Percentiles rank a stretch among this genome's conserved stretches.
phyloP scores from a whole-genome alignment of 2,888 invertebrate species.

The Brachynemurus nebulosus region DNA sequence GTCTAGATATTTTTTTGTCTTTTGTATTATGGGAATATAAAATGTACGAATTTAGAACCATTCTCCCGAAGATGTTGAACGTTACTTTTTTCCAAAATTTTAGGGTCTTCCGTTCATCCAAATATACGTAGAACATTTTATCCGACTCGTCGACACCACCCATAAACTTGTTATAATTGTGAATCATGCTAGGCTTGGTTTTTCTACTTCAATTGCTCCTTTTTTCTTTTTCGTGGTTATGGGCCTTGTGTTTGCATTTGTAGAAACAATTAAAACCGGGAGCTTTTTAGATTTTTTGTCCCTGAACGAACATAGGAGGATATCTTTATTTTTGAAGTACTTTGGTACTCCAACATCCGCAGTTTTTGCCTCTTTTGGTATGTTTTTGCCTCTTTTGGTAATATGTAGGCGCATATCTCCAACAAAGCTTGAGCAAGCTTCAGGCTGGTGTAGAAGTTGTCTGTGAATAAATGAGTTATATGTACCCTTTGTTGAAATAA shows the following conservation, averaged over 20 bases:
- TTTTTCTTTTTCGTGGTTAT: constrained; percentile 5
- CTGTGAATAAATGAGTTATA: constrained; percentile 19
- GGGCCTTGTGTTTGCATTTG: no score
- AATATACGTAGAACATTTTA: constrained; percentile 20
- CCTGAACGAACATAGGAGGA: constrained; percentile 18
- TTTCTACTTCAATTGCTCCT: constrained; percentile 11
- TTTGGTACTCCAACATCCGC: constrained; percentile 15
- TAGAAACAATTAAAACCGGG: constrained; percentile 19
- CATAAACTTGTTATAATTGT: constrained; percentile 19
- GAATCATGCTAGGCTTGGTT: constrained; percentile 13
- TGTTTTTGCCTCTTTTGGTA: constrained; percentile 18
- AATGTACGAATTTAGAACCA: constrained; percentile 20
- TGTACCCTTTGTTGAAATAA: constrained; percentile 21
- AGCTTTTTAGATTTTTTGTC: constrained; percentile 18
- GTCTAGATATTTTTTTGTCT: constrained; percentile 16
- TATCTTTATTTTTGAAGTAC: constrained; percentile 16
- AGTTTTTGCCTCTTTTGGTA: constrained; percentile 17
- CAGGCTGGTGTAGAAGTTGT: constrained; percentile 21
- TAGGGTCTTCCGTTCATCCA: constrained; percentile 20
- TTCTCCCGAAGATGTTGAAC: no score
- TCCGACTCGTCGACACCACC: constrained; percentile 20
- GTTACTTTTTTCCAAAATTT: constrained; percentile 22
- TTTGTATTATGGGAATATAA: constrained; percentile 17
- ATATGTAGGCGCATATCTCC: constrained; percentile 15
- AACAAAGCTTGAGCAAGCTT: constrained; percentile 14